Conservation (phyloP, 2,113 vertebrate genomes). For the Oreochromis tanganicae region DNA sequence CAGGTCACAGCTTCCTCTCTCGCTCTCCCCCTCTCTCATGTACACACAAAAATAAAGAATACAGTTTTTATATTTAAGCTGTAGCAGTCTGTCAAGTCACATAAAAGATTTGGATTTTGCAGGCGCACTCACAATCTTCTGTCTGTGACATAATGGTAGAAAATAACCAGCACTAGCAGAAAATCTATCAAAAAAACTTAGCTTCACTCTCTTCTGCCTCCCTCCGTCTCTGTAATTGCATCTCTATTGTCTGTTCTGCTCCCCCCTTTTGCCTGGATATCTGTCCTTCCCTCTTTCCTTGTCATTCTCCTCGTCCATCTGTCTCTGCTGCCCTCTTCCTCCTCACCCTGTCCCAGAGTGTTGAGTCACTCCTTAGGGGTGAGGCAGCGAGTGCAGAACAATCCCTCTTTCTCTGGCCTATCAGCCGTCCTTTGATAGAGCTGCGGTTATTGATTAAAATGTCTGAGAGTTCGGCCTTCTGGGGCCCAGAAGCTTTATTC, state of each 20-base stretch:
- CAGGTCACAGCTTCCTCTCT: background rate
- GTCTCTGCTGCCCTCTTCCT: slow-evolving; percentile 32
- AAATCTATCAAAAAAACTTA: slow-evolving; percentile 28
- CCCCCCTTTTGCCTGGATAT: slow-evolving; percentile 16
- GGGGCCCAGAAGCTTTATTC: slow-evolving; percentile 67
- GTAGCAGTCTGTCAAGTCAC: slow-evolving; percentile 19
- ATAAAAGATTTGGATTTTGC: slow-evolving; percentile 14
- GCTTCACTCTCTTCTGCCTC: slow-evolving; percentile 7
- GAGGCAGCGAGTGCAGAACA: slow-evolving; percentile 60
- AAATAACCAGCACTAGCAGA: slow-evolving; percentile 37
- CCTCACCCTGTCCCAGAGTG: slow-evolving; percentile 47
- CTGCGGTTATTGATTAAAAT: slow-evolving; percentile 72
- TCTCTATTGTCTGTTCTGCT: slow-evolving; percentile 23
- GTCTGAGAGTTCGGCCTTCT: slow-evolving; percentile 66
- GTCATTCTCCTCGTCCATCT: slow-evolving; percentile 46
- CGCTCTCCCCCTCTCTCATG: background rate
- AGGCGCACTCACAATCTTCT: background rate
- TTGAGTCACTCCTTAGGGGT: slow-evolving; percentile 62
- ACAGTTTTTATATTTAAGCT: slow-evolving; percentile 7
- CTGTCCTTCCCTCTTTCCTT: slow-evolving; percentile 35
- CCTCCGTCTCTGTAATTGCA: slow-evolving; percentile 30
- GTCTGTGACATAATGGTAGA: slow-evolving; percentile 35
- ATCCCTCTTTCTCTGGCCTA: slow-evolving; percentile 66
- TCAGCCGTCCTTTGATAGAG: slow-evolving; percentile 70
- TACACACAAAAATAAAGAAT: background rate